phyloP scores from a whole-genome alignment of 2,797 vertebrate species.

The Gorsachius magnificus region DNA sequence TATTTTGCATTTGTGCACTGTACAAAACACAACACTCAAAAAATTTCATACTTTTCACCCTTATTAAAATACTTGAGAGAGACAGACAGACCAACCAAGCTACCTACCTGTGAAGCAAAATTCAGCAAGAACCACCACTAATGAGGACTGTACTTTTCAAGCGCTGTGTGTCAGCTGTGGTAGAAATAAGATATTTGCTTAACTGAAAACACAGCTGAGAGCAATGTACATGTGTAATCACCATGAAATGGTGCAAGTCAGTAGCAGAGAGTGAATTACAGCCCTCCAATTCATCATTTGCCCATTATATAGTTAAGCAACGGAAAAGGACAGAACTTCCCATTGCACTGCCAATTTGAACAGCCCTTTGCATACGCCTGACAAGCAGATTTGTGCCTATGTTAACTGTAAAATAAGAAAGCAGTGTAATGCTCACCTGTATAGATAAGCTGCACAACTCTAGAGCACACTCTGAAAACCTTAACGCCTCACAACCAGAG shows the following conservation, averaged over 20 bases:
- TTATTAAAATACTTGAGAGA: not conserved
- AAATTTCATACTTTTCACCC: not conserved
- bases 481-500: not conserved
- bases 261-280: slow-evolving; percentile 42
- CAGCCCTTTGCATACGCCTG: not conserved
- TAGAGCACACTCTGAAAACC: not conserved
- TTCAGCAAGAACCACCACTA: not conserved
- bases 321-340: not conserved
- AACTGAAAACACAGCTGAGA: slow-evolving; percentile 57
- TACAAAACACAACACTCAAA: not conserved
- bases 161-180: slow-evolving; percentile 53
- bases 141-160: not conserved
- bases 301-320: not conserved
- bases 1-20: not conserved
- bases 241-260: slow-evolving; percentile 21
- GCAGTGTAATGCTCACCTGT: slow-evolving; percentile 5
- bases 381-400: not conserved
- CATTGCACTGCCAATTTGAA: not conserved
- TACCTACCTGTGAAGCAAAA: slow-evolving; percentile 55
- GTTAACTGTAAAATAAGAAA: not conserved
- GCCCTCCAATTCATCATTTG: slow-evolving; percentile 25
- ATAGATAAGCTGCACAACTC: not conserved
- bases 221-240: not conserved
- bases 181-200: slow-evolving; percentile 53
- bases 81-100: not conserved